Conservation (phyloP, 2,797 vertebrate genomes). For the Otolemur crassicaudatus region DNA sequence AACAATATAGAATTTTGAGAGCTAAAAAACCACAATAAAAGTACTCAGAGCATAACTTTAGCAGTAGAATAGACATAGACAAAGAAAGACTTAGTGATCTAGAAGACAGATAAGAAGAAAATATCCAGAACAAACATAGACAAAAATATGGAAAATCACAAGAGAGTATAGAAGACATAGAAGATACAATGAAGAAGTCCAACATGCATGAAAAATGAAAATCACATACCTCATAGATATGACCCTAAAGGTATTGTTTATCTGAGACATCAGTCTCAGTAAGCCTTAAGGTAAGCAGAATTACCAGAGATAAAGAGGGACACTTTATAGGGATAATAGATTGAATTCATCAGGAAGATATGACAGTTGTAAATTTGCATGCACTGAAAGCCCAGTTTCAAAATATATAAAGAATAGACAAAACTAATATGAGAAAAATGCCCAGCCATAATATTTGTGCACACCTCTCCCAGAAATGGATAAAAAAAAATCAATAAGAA, state of each 20-base stretch:
- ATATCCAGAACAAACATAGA: not conserved
- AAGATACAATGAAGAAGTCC: not conserved
- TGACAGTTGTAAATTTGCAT: not conserved
- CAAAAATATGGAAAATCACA: not conserved
- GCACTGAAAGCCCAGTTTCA: not conserved
- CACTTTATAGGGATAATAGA: not conserved
- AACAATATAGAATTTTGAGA: not conserved
- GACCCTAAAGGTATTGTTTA: not conserved
- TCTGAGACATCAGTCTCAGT: not conserved
- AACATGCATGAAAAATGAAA: not conserved
- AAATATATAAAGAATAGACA: not conserved
- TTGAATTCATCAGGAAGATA: not conserved
- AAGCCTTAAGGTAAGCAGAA: not conserved
- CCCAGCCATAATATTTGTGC: not conserved
- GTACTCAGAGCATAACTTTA: not conserved
- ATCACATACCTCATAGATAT: not conserved
- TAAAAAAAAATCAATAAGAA: not conserved
- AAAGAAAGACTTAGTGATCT: constrained; percentile 11
- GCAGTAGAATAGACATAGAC: not conserved
- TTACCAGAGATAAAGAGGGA: not conserved
- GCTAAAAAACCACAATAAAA: not conserved
- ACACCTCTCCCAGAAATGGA: not conserved
- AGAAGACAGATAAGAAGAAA: not conserved
- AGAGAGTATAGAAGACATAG: not conserved
- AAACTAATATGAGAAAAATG: not conserved